These are phyloP conservation scores for Bos indicus DNA, from an alignment of 2,113 vertebrate genomes.

Conservation along the genomic window DNA sequence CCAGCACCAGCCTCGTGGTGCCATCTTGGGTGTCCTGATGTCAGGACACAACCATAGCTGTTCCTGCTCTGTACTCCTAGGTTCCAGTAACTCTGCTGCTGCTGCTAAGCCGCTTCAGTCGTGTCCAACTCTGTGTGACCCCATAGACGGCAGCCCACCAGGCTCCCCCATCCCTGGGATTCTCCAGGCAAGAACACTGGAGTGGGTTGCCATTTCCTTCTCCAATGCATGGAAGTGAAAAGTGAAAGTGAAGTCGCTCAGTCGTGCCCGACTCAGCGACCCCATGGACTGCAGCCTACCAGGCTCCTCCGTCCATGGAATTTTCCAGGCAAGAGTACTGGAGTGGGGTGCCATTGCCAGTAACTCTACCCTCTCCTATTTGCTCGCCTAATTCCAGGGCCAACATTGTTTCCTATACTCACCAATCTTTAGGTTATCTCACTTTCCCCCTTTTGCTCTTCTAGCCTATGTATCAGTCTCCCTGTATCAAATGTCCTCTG, in stretches of 20 bases:
- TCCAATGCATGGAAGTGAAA: too few species aligned
- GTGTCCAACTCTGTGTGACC: too few species aligned
- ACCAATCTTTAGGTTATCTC: background rate
- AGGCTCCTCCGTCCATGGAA: too few species aligned
- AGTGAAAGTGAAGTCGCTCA: too few species aligned
- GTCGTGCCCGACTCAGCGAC: rapidly evolving
- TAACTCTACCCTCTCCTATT: background rate
- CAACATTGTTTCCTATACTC: background rate
- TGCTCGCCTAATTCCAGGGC: background rate
- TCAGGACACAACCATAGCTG: background rate
- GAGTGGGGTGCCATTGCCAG: too few species aligned
- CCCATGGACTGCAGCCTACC: too few species aligned
- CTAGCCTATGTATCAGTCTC: background rate
- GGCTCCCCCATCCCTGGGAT: too few species aligned
- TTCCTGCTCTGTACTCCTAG: background rate
- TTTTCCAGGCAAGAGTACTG: too few species aligned
- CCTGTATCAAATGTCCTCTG: background rate
- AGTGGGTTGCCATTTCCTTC: too few species aligned
- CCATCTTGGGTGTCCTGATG: background rate
- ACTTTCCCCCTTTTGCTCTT: background rate
- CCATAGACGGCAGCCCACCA: too few species aligned
- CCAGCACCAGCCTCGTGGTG: background rate
- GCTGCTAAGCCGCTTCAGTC: too few species aligned
- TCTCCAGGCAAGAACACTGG: too few species aligned
- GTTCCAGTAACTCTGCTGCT: background rate